These are phyloP conservation scores for Epinephelus malabaricus DNA, from an alignment of 2,797 vertebrate species.

Conservation along the genomic window DNA sequence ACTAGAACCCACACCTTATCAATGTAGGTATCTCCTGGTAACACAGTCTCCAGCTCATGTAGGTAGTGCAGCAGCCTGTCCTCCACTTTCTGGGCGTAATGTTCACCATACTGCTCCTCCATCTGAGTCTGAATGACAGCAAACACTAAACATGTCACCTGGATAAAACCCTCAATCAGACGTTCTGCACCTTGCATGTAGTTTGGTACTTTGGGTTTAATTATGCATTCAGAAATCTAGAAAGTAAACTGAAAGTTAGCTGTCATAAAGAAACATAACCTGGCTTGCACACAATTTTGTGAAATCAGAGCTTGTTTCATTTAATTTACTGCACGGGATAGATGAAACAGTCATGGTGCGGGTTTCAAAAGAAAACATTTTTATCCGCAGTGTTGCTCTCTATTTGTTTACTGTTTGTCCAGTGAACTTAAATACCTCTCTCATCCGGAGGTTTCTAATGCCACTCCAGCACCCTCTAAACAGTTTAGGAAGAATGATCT, in stretches of 20 bases:
- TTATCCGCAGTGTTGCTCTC: neutral
- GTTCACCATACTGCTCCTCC: conserved; percentile 82
- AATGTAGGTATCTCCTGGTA: conserved; percentile 75
- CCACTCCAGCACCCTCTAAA: neutral
- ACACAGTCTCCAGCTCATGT: conserved; percentile 58
- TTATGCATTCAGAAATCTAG: neutral
- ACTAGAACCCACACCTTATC: conserved; percentile 74
- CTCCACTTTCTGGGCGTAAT: conserved; percentile 81
- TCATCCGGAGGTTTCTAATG: neutral
- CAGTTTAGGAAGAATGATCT: neutral
- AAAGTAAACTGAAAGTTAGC: neutral
- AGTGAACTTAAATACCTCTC: conserved; percentile 5
- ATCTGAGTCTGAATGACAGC: conserved; percentile 73
- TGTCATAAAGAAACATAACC: neutral
- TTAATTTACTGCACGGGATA: neutral
- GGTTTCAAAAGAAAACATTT: neutral
- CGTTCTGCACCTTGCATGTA: neutral
- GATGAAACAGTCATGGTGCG: neutral
- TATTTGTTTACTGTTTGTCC: neutral
- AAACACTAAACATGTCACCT: neutral
- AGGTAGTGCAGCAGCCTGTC: conserved; percentile 83
- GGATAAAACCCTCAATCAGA: neutral
- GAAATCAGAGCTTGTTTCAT: neutral
- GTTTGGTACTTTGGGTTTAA: neutral
- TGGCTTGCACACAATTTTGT: neutral